phyloP scores from a whole-genome alignment of 2,797 vertebrate species.

The Psittacula derbiana region DNA sequence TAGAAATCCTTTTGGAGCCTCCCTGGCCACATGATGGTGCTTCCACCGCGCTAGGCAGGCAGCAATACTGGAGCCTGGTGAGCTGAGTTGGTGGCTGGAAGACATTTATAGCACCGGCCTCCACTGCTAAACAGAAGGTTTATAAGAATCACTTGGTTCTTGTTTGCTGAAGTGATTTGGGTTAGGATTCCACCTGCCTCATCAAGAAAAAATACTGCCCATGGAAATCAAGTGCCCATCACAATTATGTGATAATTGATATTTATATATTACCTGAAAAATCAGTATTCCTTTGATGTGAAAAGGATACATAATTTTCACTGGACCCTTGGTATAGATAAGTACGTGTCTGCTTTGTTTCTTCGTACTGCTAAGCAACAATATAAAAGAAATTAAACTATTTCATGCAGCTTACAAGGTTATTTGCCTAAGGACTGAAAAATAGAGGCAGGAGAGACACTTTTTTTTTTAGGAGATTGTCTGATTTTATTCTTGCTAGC shows the following conservation, averaged over 20 bases:
- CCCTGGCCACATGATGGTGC: accelerated
- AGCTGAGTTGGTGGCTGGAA: accelerated
- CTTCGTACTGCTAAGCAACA: background rate
- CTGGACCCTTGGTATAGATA: background rate
- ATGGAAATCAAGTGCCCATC: background rate
- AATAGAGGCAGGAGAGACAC: background rate
- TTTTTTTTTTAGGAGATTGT: background rate
- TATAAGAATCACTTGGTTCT: background rate
- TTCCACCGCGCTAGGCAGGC: accelerated
- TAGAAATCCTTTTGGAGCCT: background rate
- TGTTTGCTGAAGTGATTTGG: background rate
- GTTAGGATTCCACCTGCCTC: background rate
- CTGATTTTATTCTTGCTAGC: constrained; percentile 49
- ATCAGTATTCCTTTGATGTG: background rate
- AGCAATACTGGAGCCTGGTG: accelerated
- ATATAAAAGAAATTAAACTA: background rate
- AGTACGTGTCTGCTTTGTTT: background rate
- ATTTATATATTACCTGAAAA: background rate
- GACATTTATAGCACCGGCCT: background rate
- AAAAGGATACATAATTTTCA: background rate
- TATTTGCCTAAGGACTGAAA: constrained; percentile 56
- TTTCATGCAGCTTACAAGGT: constrained; percentile 12
- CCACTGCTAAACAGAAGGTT: background rate
- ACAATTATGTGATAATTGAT: background rate
- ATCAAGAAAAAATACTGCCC: background rate